phyloP scores from a whole-genome alignment of 2,888 invertebrate genomes.

The Cylindroiulus punctatus region DNA sequence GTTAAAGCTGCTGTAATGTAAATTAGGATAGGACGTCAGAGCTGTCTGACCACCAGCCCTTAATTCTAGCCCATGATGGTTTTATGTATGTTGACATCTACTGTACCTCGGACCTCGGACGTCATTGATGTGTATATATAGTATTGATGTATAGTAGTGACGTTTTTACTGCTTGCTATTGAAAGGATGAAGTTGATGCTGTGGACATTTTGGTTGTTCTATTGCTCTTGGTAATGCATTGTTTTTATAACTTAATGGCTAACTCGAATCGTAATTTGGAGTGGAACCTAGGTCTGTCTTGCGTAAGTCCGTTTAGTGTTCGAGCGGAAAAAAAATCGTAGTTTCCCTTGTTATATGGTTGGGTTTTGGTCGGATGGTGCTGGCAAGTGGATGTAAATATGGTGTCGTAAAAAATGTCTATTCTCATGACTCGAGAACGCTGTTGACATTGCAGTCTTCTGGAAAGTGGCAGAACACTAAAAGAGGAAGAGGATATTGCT shows the following conservation, averaged over 20 bases:
- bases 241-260: slow-evolving; percentile 29
- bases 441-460: slow-evolving; percentile 43
- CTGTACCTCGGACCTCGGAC: too few species aligned
- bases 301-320: background rate
- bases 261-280: slow-evolving; percentile 21
- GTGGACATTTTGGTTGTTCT: background rate
- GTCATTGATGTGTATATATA: too few species aligned
- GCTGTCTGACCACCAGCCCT: too few species aligned
- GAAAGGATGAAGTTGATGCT: background rate
- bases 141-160: too few species aligned
- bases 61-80: too few species aligned
- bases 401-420: slow-evolving; percentile 41
- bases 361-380: background rate
- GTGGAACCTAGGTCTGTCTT: background rate
- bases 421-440: background rate
- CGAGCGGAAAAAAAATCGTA: background rate
- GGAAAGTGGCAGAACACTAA: slow-evolving; percentile 43
- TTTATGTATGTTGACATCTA: too few species aligned
- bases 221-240: slow-evolving; percentile 3
- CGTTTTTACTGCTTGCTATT: too few species aligned
- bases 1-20: too few species aligned
- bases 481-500: background rate
- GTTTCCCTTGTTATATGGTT: background rate
- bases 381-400: slow-evolving; percentile 41
- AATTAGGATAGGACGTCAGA: too few species aligned